These are phyloP conservation scores for Xiphophorus hellerii DNA, from an alignment of 2,113 vertebrate genomes.

Conservation along the genomic window DNA sequence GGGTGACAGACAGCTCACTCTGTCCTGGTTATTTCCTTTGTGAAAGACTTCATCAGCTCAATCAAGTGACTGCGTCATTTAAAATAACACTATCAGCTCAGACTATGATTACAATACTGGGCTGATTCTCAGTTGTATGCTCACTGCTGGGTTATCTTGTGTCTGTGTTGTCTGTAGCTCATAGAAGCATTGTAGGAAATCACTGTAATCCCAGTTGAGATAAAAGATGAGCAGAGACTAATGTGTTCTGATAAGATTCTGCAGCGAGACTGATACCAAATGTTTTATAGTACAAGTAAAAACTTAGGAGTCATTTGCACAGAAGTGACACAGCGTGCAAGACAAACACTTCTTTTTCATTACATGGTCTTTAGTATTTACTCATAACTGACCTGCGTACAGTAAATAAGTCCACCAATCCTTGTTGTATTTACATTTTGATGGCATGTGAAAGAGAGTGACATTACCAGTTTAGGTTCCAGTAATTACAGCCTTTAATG, in stretches of 20 bases:
- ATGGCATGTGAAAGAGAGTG: conserved; percentile 13
- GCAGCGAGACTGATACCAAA: conserved; percentile 11
- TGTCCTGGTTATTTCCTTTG: conserved; percentile 47
- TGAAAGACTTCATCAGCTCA: conserved; percentile 47
- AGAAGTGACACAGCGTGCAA: background rate
- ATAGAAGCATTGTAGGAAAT: conserved; percentile 22
- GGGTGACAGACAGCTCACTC: conserved; percentile 61
- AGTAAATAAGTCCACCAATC: conserved; percentile 1
- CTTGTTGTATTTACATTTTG: conserved; percentile 19
- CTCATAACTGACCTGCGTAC: background rate
- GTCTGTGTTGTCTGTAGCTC: conserved; percentile 32
- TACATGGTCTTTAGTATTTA: background rate
- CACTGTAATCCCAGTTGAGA: conserved; percentile 15
- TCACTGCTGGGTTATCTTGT: conserved; percentile 17
- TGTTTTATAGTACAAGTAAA: conserved; percentile 10
- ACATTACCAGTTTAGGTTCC: conserved; percentile 34
- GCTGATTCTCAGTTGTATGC: conserved; percentile 4
- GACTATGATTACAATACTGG: conserved; percentile 31
- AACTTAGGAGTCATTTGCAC: background rate
- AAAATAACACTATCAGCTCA: conserved; percentile 41
- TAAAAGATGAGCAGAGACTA: conserved; percentile 18
- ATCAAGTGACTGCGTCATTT: conserved; percentile 55
- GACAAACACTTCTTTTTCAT: background rate
- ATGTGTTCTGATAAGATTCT: conserved; percentile 27
- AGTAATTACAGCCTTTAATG: conserved; percentile 44